Evolutionary conservation across 2,113 vertebrate genomes (phyloP).

Genomic region (Naja naja): DNA sequence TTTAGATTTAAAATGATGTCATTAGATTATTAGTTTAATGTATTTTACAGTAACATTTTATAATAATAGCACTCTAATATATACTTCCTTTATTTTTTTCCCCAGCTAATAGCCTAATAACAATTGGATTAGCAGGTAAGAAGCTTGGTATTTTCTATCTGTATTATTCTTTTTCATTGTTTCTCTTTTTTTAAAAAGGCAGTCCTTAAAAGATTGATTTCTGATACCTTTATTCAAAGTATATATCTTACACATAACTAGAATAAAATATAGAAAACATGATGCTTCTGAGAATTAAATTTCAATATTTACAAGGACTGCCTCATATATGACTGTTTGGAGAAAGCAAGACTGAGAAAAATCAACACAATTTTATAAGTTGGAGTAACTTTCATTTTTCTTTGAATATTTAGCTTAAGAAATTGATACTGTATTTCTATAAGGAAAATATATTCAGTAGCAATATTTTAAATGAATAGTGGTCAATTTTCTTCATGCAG

Average conservation of each 20-base stretch:
- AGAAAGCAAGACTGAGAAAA: not conserved
- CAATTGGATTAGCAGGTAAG: conserved; percentile 62
- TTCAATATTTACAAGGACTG: not conserved
- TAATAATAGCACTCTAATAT: not conserved
- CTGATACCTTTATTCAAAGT: not conserved
- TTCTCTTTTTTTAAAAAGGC: not conserved
- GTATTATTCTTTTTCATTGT: conserved; percentile 13
- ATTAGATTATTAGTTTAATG: not conserved
- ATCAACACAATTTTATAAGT: not conserved
- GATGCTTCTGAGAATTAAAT: not conserved
- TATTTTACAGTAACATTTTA: not conserved
- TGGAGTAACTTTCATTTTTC: not conserved
- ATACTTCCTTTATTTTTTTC: not conserved
- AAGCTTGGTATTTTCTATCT: conserved; percentile 24
- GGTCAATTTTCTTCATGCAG: not conserved
- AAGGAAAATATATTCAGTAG: not conserved
- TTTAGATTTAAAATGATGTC: not conserved
- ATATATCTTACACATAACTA: not conserved
- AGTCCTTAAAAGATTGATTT: not conserved
- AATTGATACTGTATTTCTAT: not conserved
- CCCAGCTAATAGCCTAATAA: conserved; percentile 58
- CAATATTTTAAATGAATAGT: not conserved
- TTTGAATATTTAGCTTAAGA: not conserved
- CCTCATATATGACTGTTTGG: not conserved
- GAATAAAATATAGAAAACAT: not conserved